A percentile compares a stretch with the other conserved stretches of the same genome.
Conservation (phyloP, 2,797 vertebrate species). For the Benthosema pterotum region DNA sequence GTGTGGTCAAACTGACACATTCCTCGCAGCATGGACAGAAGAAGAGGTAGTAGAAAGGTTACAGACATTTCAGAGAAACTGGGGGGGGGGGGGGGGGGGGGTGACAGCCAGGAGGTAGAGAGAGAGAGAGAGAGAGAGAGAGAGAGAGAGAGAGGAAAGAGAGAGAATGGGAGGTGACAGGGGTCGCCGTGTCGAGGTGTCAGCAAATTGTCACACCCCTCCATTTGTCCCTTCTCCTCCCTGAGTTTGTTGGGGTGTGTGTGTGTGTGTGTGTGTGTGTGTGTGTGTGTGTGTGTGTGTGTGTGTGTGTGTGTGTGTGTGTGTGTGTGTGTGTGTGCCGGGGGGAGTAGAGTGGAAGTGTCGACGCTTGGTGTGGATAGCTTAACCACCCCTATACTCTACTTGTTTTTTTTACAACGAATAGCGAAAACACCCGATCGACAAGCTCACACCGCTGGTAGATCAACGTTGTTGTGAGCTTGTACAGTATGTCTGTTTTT, state of each 20-base stretch:
- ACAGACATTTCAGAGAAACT: slow-evolving; percentile 60
- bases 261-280: slow-evolving; percentile 15
- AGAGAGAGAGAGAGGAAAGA: slow-evolving; percentile 13
- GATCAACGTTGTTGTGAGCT: too few species aligned
- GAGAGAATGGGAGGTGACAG: slow-evolving; percentile 35
- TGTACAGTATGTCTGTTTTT: too few species aligned
- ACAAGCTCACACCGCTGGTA: too few species aligned
- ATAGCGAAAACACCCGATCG: too few species aligned
- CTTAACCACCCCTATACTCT: slow-evolving; percentile 17
- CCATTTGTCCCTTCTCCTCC: slow-evolving; percentile 63
- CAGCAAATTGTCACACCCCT: slow-evolving; percentile 71
- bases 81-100: slow-evolving; percentile 31
- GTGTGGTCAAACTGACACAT: slow-evolving; percentile 72
- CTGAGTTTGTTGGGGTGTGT: slow-evolving; percentile 49
- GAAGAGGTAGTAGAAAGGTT: slow-evolving; percentile 41
- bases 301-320: slow-evolving; percentile 21
- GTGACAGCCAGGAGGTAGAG: slow-evolving; percentile 4
- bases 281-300: slow-evolving; percentile 42
- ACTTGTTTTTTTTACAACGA: too few species aligned
- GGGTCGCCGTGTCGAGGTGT: slow-evolving; percentile 62
- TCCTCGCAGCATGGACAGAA: slow-evolving; percentile 64
- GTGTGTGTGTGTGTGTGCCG: neutral
- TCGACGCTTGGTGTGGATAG: slow-evolving; percentile 54
- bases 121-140: slow-evolving; percentile 12
- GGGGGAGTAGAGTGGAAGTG: slow-evolving; percentile 47